Evolutionary conservation across 2,888 invertebrate species (phyloP), one percentile per base, ranked within the genome.

Genomic region (Criorhina ranunculi): DNA sequence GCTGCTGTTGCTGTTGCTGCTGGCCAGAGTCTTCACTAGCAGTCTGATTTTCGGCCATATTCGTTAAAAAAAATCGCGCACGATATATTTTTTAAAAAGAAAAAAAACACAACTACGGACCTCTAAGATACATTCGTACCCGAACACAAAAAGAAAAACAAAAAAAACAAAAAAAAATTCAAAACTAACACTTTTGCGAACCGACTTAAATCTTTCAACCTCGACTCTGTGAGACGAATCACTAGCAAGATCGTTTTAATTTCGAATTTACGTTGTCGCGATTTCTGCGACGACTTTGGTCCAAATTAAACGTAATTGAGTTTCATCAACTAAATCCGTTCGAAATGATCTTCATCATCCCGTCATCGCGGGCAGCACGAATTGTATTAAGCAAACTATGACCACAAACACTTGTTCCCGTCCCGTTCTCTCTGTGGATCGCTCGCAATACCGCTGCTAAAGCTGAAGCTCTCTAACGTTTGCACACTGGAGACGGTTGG

Each of bases 31-130:
- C 91, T 89, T 91, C 91, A 88, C 89, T 90, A 83, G 91, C 91
- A 82, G 90, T 91, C 89, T 91, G 91, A 89, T 91, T 91, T 89
- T 91, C 91, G 89, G 91, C 91, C 91, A 91, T 91, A 89, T 90
- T 91, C 24, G 11, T 31, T 31, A 3, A 24, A 4, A 5, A 19
- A 49, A 73, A 44, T 64, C 79, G 44, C 79, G n/a, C 51, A 51
- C 62, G 67, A 49, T 53, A 24, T 19, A 9, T 35, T 31, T 53
- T 37, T 1, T 3, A 24, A 24, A 24, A 24, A 24, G 4, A 24
- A 24, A 24, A 24, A 24, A 24, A 24, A 24, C 11, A 64, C 59
- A 67, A 11, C 46, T 40, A 37, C 57, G n/a, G 35, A 40, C 44
- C 64, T 64, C 64, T 19, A 42, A 15, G 37, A 75, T 37, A 53